Evolutionary conservation across 2,113 vertebrate genomes (phyloP).

Genomic region (Gambusia affinis): DNA sequence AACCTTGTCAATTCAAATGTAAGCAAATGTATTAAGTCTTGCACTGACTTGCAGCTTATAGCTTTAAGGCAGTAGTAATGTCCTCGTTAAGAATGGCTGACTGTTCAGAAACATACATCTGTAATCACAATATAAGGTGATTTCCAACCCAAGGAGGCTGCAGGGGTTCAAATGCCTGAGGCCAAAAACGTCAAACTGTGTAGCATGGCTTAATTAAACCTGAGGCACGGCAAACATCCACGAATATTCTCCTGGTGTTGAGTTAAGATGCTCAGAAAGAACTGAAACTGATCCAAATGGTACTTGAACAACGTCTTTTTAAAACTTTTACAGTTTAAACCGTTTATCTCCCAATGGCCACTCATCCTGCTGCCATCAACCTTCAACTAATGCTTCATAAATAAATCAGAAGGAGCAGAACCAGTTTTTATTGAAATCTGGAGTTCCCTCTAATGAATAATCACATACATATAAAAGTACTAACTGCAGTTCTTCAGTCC

Average conservation of each 20-base stretch:
- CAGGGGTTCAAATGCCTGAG: slow-evolving; percentile 44
- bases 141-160: slow-evolving; percentile 51
- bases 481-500: not conserved
- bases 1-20: not conserved
- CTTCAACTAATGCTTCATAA: not conserved
- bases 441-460: not conserved
- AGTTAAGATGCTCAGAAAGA: not conserved
- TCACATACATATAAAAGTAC: not conserved
- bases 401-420: slow-evolving; percentile 1
- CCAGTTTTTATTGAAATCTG: not conserved
- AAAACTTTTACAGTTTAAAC: not conserved
- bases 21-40: slow-evolving; percentile 49
- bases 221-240: slow-evolving; percentile 7
- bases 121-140: slow-evolving; percentile 62
- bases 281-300: not conserved
- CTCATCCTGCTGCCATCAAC: not conserved
- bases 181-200: slow-evolving; percentile 31
- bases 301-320: not conserved
- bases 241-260: slow-evolving; percentile 11
- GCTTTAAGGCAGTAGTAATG: slow-evolving; percentile 57
- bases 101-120: slow-evolving; percentile 67
- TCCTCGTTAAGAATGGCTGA: slow-evolving; percentile 74
- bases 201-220: slow-evolving; percentile 26
- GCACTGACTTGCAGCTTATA: slow-evolving; percentile 52
- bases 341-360: not conserved